phyloP scores from a whole-genome alignment of 2,888 invertebrate species.

The Oxytorus armatus region DNA sequence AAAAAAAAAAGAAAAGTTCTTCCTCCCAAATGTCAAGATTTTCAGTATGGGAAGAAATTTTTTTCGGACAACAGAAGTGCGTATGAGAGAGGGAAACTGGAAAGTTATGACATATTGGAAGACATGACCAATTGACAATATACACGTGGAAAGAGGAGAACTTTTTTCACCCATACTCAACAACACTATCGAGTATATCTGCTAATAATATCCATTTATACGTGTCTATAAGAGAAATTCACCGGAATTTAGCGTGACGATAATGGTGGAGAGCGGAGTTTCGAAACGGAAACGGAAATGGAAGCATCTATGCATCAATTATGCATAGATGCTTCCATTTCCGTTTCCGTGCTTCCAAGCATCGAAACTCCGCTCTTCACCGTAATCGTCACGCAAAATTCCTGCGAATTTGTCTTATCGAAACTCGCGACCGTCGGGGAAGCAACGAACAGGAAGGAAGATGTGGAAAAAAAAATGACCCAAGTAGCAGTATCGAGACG shows the following conservation, averaged over 20 bases:
- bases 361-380: not conserved
- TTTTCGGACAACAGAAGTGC: constrained; percentile 6
- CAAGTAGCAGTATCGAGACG: not conserved
- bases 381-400: constrained; percentile 38
- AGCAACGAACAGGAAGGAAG: constrained; percentile 21
- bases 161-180: constrained; percentile 12
- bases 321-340: constrained; percentile 51
- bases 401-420: constrained; percentile 45
- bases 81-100: too few relatives aligned
- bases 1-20: too few relatives aligned
- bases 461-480: not conserved
- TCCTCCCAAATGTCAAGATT: not conserved
- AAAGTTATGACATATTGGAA: too few relatives aligned
- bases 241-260: too few relatives aligned
- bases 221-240: too few relatives aligned
- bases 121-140: too few relatives aligned
- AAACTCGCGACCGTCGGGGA: not conserved
- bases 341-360: constrained; percentile 49
- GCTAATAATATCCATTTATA: not conserved
- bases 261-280: too few relatives aligned
- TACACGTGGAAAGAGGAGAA: constrained; percentile 12
- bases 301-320: constrained; percentile 1
- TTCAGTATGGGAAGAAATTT: not conserved
- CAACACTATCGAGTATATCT: constrained; percentile 23
- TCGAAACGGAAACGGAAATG: not conserved